phyloP scores from a whole-genome alignment of 2,888 invertebrate genomes.

The Cephonodes hylas region DNA sequence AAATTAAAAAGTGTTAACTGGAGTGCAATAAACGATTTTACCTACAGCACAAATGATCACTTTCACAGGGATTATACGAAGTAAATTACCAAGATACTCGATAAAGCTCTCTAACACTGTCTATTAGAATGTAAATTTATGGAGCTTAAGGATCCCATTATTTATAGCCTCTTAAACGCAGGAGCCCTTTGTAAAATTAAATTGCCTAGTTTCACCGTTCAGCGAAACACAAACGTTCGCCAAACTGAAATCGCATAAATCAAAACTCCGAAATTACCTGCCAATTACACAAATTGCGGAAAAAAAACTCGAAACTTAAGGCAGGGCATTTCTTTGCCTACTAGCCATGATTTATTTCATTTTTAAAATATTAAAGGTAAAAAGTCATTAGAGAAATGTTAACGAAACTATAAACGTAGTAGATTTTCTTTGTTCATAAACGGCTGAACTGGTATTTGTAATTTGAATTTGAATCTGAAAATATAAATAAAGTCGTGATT shows the following conservation, averaged over 20 bases:
- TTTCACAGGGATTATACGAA: neutral
- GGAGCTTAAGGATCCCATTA: neutral
- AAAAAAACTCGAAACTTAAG: neutral
- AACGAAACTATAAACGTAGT: too few relatives aligned
- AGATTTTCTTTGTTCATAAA: too few relatives aligned
- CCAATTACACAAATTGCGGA: neutral
- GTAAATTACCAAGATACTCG: neutral
- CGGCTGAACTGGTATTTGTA: too few relatives aligned
- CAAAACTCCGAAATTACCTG: neutral
- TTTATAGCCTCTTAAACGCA: neutral
- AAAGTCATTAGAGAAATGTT: too few relatives aligned
- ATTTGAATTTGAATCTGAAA: too few relatives aligned
- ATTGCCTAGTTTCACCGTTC: neutral
- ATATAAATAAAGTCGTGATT: too few relatives aligned
- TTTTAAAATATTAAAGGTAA: neutral
- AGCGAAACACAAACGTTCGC: neutral
- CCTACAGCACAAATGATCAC: neutral
- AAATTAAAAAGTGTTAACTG: too few relatives aligned
- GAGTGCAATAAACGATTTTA: neutral
- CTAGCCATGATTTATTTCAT: neutral
- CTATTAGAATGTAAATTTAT: neutral
- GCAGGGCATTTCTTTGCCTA: neutral
- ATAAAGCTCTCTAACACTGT: neutral
- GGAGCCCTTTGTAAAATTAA: neutral
- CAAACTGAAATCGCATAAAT: neutral